Base-by-base conservation (phyloP, 1,140 invertebrate genomes). In the Daktulosphaira vitifoliae region DNA sequence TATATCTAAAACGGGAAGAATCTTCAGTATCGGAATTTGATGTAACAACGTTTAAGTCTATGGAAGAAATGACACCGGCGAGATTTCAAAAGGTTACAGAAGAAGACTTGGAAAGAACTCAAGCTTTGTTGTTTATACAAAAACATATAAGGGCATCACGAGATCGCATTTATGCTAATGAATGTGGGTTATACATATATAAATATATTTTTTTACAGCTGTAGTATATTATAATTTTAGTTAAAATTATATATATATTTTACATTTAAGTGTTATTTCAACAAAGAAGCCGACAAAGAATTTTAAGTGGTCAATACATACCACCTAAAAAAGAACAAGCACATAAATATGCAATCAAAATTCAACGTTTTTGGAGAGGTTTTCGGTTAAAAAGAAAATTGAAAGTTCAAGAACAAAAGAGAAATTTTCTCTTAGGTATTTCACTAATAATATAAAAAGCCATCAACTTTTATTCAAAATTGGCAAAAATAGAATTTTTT, bases 351-450 rank as follows among this genome's bases (percentile, higher is more conserved):
- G 39, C 23, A 25, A 2, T 29, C 18, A 59, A 26, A 5, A 44
- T 59, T 26, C 54, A 59, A 46, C 39, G 54, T 3, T 59, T 11
- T 46, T 59, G 54, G 54, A 44, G 54, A 29, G 3, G 6, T 44
- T 59, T 44, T 29, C 38, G 23, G 2, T 26, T 20, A 4, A 26
- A 15, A 23, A 29, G 13, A 46, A 22, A 11, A 29, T 3, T 2
- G 3, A 59, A 18, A 29, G 11, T 23, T 46, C n/a, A 11, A 20
- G 26, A 9, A 46, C 5, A 15, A 59, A 42, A 15, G 42, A 8
- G 6, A 18, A 26, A 59, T 5, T n/a, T 16, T 25, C 20, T 23
- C 22, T 16, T 54, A 23, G 52, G 52, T 54, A 37, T n/a, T n/a
- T n/a, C n/a, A n/a, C n/a, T n/a, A n/a, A n/a, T n/a, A n/a, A n/a